Base-by-base conservation (phyloP, 1,140 invertebrate species). In the Arctopsyche grandis region DNA sequence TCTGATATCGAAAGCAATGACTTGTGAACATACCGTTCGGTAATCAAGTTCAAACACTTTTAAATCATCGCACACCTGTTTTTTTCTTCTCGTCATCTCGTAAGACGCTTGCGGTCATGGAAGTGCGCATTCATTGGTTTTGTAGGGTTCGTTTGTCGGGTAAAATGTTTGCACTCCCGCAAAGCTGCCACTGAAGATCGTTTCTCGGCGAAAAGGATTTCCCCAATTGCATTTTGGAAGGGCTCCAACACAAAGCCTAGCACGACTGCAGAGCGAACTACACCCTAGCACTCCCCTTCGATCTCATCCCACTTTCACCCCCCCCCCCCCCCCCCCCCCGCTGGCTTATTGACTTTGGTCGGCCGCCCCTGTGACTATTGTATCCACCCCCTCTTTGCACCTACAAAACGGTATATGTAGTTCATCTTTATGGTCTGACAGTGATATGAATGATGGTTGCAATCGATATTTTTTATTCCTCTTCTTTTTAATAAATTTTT, bases 211-310 rank as follows among this genome's bases (percentile, higher is more conserved):
- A 56, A 26, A 24, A 22, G 71, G 71, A 74, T 74, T 74, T 74
- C 22, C 71, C 19, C 44, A 74, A 74, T 74, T 74, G 71, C 48
- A 74, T 74, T 74, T 48, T 74, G 71, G 71, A 74, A 74, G 48
- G 71, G 48, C 44, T 74, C 71, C 71, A 74, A 74, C 38, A 52
- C 58, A 24, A 21, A 60, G 10, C 14, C 63, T 0, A 22, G 24
- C 63, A 12, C 48, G 16, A 52, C 48, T 52, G 48, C 10, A 52
- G 3, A 4, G 12, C 16, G 48, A 14, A 52, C 16, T 52, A 16
- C 48, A 52, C 10, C 48, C 10, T 10, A 52, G 10, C 48, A 38
- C 29, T n/a, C 44, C 12, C 44, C 44, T 7, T 46, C 12, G 44
- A n/a, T n/a, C 44, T 12, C 12, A 46, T 46, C 5, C 44, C 44